These are phyloP conservation scores for Myotis vivesi DNA, from an alignment of 2,797 vertebrate species.

Conservation along the genomic window DNA sequence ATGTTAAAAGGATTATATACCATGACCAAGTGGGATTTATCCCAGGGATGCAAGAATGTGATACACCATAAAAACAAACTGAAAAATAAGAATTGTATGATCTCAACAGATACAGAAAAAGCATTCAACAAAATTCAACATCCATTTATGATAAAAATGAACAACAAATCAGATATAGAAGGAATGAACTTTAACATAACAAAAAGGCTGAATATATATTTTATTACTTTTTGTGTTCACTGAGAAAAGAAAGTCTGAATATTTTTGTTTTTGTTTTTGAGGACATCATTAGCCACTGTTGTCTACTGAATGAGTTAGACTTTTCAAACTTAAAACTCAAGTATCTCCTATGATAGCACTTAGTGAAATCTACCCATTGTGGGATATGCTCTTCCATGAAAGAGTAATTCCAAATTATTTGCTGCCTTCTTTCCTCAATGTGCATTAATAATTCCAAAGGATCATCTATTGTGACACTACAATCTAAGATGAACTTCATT, in stretches of 20 bases:
- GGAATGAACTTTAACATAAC: background rate
- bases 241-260: background rate
- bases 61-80: background rate
- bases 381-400: background rate
- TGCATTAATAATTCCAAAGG: background rate
- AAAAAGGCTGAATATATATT: background rate
- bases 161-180: background rate
- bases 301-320: background rate
- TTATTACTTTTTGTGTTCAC: background rate
- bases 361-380: background rate
- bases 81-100: background rate
- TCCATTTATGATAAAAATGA: background rate
- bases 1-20: background rate
- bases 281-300: background rate
- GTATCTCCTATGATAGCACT: background rate
- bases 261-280: background rate
- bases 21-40: background rate
- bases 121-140: background rate
- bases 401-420: background rate
- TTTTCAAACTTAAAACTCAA: background rate
- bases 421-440: background rate
- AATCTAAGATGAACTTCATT: background rate
- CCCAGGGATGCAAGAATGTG: background rate
- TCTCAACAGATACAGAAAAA: background rate
- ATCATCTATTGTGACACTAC: background rate